Base-by-base conservation (phyloP, 2,113 vertebrate species). In the Hippocampus barbouri region DNA sequence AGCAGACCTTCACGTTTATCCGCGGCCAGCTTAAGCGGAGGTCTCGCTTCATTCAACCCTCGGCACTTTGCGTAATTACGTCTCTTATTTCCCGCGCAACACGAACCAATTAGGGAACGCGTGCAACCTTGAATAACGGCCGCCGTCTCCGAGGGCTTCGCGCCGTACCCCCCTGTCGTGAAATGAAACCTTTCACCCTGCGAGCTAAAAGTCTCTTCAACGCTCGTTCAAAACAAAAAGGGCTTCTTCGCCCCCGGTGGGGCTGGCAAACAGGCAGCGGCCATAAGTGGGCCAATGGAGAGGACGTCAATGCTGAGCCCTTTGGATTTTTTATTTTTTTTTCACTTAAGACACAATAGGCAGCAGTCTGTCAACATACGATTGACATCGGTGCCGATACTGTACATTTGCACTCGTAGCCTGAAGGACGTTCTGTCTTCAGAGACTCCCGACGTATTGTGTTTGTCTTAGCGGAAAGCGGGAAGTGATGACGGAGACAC, bases 401-500 rank as follows among this genome's bases (percentile, higher is more conserved):
- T 30, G 30, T 30, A 30, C 30, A 4, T 30, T 30, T 30, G 3
- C 3, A 30, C 30, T 66, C 68, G 45, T n/a, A 68, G 49, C 51
- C 79, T 79, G 74, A 45, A 74, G 84, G 73, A 71, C 73, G 60
- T 85, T 77, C 64, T 69, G 51, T 68, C 77, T 56, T 82, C 81
- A 77, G 74, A 80, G 72, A 41, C 57, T 70, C 60, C 53, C 67
- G 61, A 71, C 83, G 83, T 83, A 80, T 86, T 83, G 67, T 81
- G 81, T 83, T 83, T 83, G 74, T 81, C 64, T 71, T 65, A 64
- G 69, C 68, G 40, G 53, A 56, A 74, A 64, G 69, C 68, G 40
- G 53, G 60, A 74, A 75, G 79, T 82, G 38, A 72, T 72, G 40
- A 69, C 18, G 23, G 25, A 54, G 27, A 27, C 10, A 15, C 56